phyloP scores from a whole-genome alignment of 2,888 invertebrate genomes.

The Oegoconia quadripuncta region DNA sequence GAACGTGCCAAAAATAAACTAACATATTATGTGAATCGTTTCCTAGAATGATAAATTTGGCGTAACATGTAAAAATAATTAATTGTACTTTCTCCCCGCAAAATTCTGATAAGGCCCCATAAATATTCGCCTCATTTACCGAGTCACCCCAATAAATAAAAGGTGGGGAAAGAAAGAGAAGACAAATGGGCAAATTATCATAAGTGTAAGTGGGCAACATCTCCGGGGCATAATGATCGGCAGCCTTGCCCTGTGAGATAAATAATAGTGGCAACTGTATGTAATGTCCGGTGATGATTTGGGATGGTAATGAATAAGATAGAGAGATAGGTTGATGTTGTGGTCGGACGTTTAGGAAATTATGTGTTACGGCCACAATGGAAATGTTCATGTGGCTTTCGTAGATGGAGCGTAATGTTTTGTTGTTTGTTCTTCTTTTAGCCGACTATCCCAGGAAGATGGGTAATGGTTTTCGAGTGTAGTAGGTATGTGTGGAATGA shows the following conservation, averaged over 20 bases:
- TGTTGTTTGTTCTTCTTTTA: no score
- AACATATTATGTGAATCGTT: no score
- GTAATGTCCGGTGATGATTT: neutral
- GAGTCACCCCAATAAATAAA: conserved; percentile 11
- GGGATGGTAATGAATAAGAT: neutral
- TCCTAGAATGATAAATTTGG: no score
- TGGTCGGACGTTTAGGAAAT: no score
- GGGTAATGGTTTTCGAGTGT: no score
- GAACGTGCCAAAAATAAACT: no score
- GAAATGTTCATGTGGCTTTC: no score
- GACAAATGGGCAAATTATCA: conserved; percentile 15
- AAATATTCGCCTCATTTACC: conserved; percentile 9
- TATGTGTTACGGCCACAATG: no score
- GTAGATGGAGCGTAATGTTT: no score
- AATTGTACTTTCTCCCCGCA: neutral
- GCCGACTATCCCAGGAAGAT: no score
- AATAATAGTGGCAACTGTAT: neutral
- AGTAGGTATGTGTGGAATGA: no score
- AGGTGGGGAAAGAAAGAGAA: conserved; percentile 6
- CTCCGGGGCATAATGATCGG: conserved; percentile 5
- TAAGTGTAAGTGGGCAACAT: conserved; percentile 9
- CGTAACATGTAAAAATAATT: neutral
- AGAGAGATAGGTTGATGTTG: neutral
- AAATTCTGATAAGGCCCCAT: conserved; percentile 2
- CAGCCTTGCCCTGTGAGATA: neutral